phyloP scores from a whole-genome alignment of 2,113 vertebrate species.

The Aptenodytes forsteri region DNA sequence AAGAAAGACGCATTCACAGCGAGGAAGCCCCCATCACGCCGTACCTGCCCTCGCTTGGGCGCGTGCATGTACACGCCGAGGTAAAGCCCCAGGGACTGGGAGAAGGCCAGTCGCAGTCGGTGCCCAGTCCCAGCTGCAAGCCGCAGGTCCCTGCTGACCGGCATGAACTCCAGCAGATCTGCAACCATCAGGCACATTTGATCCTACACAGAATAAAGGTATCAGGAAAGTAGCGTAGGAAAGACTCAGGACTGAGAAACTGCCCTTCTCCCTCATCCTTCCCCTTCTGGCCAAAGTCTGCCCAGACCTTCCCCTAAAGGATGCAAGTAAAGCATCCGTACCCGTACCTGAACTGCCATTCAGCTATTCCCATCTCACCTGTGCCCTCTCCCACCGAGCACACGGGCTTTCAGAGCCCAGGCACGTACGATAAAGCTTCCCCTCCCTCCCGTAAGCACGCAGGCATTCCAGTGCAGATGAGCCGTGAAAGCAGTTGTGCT shows the following conservation, averaged over 20 bases:
- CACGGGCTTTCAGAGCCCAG: fast-evolving
- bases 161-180: conserved; percentile 90
- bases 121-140: conserved; percentile 79
- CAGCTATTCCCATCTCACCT: neutral
- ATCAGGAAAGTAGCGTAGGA: neutral
- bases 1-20: fast-evolving
- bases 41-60: conserved; percentile 84
- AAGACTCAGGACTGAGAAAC: neutral
- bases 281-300: neutral
- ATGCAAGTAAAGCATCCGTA: fast-evolving
- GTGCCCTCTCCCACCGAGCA: neutral
- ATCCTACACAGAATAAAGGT: conserved; percentile 69
- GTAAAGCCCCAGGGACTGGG: conserved; percentile 83
- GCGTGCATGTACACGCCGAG: conserved; percentile 86
- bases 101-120: conserved; percentile 83
- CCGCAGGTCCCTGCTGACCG: conserved; percentile 79
- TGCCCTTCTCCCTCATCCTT: neutral
- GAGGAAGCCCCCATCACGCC: neutral
- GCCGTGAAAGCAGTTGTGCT: neutral
- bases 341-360: fast-evolving
- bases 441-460: neutral
- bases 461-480: conserved; percentile 11
- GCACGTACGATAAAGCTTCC: neutral
- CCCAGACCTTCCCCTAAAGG: neutral
- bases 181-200: conserved; percentile 91